phyloP scores from a whole-genome alignment of 2,888 invertebrate genomes.

The Athripsodes cinereus region DNA sequence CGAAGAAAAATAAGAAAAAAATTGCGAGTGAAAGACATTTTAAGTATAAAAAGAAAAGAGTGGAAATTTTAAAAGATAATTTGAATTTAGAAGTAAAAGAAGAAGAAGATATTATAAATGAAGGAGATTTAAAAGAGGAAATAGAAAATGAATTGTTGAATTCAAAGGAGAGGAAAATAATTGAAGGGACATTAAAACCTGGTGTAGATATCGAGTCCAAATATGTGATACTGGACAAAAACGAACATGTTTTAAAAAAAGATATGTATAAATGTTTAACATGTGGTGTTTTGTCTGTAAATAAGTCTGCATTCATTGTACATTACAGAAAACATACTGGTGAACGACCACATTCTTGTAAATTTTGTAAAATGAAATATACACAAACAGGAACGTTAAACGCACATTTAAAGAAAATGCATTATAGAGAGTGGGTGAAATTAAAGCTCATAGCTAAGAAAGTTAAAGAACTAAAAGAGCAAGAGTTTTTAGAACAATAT shows the following conservation, averaged over 20 bases:
- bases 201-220: not conserved
- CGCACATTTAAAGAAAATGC: constrained; percentile 9
- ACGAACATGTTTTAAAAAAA: constrained; percentile 11
- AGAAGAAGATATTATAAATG: too few relatives aligned
- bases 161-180: not conserved
- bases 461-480: constrained; percentile 8
- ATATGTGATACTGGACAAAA: constrained; percentile 4
- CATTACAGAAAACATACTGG: constrained; percentile 15
- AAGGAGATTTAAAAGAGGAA: too few relatives aligned
- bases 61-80: too few relatives aligned
- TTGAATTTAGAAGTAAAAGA: too few relatives aligned
- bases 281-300: constrained; percentile 11
- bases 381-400: constrained; percentile 11
- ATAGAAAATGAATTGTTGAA: too few relatives aligned
- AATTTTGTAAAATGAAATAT: constrained; percentile 6
- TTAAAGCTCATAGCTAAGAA: not conserved
- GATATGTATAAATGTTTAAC: constrained; percentile 14
- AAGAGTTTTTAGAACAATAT: not conserved
- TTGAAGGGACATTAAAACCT: not conserved
- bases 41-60: too few relatives aligned
- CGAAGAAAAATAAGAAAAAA: too few relatives aligned
- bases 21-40: too few relatives aligned
- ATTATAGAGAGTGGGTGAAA: constrained; percentile 11
- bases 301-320: constrained; percentile 13
- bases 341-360: constrained; percentile 10